Evolutionary conservation across 2,113 vertebrate genomes (phyloP).

Genomic region (Leptocoma aspasia): DNA sequence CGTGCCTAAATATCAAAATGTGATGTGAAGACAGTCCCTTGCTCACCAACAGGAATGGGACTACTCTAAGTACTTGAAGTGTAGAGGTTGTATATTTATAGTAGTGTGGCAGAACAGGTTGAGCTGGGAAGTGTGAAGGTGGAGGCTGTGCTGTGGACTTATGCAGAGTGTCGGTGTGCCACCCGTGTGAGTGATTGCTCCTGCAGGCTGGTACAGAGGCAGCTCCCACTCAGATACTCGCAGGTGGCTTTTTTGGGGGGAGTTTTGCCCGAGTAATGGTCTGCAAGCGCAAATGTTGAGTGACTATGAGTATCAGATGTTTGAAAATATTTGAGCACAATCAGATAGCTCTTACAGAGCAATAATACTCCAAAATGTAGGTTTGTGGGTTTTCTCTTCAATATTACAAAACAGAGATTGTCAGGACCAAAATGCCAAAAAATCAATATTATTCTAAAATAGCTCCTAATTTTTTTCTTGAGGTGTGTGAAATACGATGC

Average conservation of each 20-base stretch:
- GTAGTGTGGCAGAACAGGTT: neutral
- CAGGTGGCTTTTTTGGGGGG: neutral
- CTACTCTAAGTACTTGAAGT: neutral
- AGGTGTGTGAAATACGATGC: neutral
- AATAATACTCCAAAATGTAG: neutral
- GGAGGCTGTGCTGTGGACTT: neutral
- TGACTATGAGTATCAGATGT: neutral
- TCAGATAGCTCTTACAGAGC: neutral
- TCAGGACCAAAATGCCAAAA: neutral
- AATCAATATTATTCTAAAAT: slow-evolving; percentile 25
- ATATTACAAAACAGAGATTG: neutral
- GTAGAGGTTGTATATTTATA: neutral
- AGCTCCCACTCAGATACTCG: neutral
- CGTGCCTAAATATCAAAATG: neutral
- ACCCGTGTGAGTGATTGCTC: neutral
- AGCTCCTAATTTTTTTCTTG: neutral
- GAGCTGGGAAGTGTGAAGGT: neutral
- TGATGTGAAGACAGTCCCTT: neutral
- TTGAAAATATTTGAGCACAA: neutral
- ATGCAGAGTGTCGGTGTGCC: neutral
- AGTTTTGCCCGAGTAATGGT: neutral
- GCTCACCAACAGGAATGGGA: neutral
- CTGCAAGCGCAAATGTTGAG: neutral
- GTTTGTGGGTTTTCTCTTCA: slow-evolving; percentile 23
- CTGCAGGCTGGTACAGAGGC: neutral